A percentile compares a stretch with the other conserved stretches of the same genome.
These are phyloP conservation scores for Nymphalis io DNA, from an alignment of 1,140 invertebrate species.

Conservation along the genomic window DNA sequence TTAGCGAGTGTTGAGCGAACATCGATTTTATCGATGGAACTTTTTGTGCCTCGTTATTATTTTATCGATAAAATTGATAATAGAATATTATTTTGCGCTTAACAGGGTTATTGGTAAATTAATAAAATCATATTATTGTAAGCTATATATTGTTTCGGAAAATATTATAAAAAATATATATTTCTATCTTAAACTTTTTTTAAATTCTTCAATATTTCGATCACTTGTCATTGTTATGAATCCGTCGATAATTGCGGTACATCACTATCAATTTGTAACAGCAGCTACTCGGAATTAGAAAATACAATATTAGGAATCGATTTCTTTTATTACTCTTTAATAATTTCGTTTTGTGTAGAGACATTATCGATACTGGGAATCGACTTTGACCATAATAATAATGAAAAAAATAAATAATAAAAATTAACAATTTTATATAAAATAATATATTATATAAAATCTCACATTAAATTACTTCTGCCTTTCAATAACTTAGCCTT, in stretches of 20 bases:
- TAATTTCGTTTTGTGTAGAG: slow-evolving; percentile 46
- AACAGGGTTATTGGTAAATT: too few species aligned
- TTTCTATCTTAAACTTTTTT: too few species aligned
- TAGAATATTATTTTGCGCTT: too few species aligned
- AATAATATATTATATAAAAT: not conserved
- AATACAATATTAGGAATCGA: slow-evolving; percentile 65
- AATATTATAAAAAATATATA: too few species aligned
- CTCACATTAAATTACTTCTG: too few species aligned
- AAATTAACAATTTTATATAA: not conserved
- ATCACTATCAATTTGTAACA: slow-evolving; percentile 53
- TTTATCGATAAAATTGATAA: not conserved
- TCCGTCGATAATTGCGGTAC: slow-evolving; percentile 33
- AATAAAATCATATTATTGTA: too few species aligned
- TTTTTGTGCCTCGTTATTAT: not conserved
- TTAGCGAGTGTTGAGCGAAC: slow-evolving; percentile 49
- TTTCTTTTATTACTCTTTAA: slow-evolving; percentile 49
- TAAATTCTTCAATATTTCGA: too few species aligned
- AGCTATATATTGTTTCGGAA: too few species aligned
- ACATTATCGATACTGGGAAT: not conserved
- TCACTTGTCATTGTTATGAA: not conserved
- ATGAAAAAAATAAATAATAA: not conserved
- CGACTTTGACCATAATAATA: not conserved
- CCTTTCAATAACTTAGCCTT: too few species aligned
- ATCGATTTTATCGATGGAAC: slow-evolving; percentile 25
- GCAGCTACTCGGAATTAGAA: slow-evolving; percentile 52